Evolutionary conservation across 1,140 invertebrate genomes (phyloP), one percentile per base, ranked within the genome.

Genomic region (Drosophila sucinea): DNA sequence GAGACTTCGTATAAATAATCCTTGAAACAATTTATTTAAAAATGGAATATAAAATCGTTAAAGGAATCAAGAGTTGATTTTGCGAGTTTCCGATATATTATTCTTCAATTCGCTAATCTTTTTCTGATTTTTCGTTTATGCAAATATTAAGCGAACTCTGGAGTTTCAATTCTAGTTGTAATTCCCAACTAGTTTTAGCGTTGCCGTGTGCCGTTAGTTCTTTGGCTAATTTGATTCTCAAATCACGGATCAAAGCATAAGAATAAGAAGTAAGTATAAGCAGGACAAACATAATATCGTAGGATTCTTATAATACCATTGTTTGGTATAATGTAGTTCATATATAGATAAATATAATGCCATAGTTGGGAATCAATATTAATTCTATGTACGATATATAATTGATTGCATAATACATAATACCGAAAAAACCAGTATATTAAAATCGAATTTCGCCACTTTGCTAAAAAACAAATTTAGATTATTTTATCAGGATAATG

Each of bases 171-270:
- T 17, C 17, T 17, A 17, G 17, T 17, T 17, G 17, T 17, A 17
- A 17, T 17, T 17, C 17, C 17, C 17, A 17, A 17, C 17, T 17
- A 17, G 17, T 17, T 17, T 17, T 17, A 17, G 17, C 17, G 17
- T 79, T 69, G 44, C 44, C 44, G 8, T 65, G 57, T 79, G 47
- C 62, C 79, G 67, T 84, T 72, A 77, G 83, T 86, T 86, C 83
- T 87, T 86, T 86, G 83, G 83, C 83, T 83, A 79, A 80, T 83
- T 87, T 83, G 70, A 77, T 77, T 83, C 67, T 79, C 67, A 71
- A 85, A 79, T 79, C 58, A 67, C 60, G 64, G 69, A 72, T 66
- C 65, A 83, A 73, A 83, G 54, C 62, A 51, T 58, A 66, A 10
- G 60, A 33, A 29, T 55, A 67, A 32, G 30, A 33, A 71, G 38